Percentiles rank a stretch among this genome's conserved stretches.
Evolutionary conservation across 2,797 vertebrate species (phyloP).

Genomic region (Phalanger gymnotis): DNA sequence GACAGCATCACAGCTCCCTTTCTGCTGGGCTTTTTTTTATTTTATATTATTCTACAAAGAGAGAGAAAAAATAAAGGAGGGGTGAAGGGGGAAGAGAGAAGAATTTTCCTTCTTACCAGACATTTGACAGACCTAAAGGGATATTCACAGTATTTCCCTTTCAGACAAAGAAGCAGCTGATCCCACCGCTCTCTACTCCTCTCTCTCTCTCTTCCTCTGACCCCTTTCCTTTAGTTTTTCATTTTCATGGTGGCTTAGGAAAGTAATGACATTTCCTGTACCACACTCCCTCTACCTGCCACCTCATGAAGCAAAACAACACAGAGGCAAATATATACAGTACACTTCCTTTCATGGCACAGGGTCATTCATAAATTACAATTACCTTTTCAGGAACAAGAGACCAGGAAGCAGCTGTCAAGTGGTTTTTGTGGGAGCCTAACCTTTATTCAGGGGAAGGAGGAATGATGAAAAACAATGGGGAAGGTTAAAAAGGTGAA

Average conservation of each 20-base stretch:
- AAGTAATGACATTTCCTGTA: constrained; percentile 4
- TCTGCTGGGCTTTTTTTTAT: constrained; percentile 78
- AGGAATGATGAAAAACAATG: not conserved
- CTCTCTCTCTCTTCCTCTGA: not conserved
- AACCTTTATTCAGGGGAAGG: constrained; percentile 13
- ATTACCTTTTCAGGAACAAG: not conserved
- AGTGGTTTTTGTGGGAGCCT: not conserved
- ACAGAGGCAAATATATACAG: fast-evolving
- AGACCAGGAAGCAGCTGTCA: not conserved
- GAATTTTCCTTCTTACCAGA: constrained; percentile 56
- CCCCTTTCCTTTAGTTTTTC: not conserved
- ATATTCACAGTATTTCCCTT: fast-evolving
- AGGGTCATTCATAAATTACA: not conserved
- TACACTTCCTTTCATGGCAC: not conserved
- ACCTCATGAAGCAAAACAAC: not conserved
- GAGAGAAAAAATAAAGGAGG: constrained; percentile 51
- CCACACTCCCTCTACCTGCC: not conserved
- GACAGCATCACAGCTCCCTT: constrained; percentile 85
- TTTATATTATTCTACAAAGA: constrained; percentile 70
- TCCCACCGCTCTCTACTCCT: not conserved
- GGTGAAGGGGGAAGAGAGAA: not conserved
- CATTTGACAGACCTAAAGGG: constrained; percentile 35
- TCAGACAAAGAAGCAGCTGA: constrained; percentile 56
- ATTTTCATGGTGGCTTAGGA: not conserved
- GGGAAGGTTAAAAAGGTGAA: not conserved